Conservation (phyloP, 2,113 vertebrate species). For the Desmodus rotundus region DNA sequence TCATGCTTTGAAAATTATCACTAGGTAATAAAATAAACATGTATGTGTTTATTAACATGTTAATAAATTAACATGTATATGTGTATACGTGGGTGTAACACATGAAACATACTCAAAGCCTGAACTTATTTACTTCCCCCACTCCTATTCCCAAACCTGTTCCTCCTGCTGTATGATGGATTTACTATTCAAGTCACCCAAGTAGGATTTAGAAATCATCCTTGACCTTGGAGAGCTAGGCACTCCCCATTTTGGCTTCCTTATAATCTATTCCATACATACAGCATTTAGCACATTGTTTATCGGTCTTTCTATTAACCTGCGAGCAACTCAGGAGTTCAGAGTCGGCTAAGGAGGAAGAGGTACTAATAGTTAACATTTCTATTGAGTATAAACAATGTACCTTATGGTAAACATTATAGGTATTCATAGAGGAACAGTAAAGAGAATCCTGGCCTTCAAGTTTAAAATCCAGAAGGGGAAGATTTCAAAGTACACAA, state of each 20-base stretch:
- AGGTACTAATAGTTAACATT: constrained; percentile 1
- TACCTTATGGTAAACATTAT: not conserved
- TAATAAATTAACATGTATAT: not conserved
- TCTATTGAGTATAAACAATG: not conserved
- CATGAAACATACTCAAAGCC: not conserved
- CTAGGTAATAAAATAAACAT: not conserved
- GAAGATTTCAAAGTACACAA: not conserved
- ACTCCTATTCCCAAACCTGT: not conserved
- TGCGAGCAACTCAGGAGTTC: not conserved
- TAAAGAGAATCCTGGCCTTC: not conserved
- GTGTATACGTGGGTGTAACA: not conserved
- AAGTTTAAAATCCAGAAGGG: not conserved
- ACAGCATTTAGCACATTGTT: not conserved
- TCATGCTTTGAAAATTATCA: not conserved
- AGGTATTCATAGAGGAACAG: not conserved
- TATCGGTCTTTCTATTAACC: not conserved
- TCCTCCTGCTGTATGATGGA: not conserved
- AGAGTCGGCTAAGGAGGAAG: not conserved
- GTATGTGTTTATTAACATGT: not conserved
- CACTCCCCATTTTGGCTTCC: not conserved
- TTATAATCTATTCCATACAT: constrained; percentile 1
- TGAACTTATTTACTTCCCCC: not conserved
- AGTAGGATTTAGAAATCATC: not conserved
- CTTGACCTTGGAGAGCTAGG: not conserved
- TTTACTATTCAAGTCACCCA: not conserved